Evolutionary conservation across 2,113 vertebrate genomes (phyloP).

Genomic region (Emydura subglobosa): DNA sequence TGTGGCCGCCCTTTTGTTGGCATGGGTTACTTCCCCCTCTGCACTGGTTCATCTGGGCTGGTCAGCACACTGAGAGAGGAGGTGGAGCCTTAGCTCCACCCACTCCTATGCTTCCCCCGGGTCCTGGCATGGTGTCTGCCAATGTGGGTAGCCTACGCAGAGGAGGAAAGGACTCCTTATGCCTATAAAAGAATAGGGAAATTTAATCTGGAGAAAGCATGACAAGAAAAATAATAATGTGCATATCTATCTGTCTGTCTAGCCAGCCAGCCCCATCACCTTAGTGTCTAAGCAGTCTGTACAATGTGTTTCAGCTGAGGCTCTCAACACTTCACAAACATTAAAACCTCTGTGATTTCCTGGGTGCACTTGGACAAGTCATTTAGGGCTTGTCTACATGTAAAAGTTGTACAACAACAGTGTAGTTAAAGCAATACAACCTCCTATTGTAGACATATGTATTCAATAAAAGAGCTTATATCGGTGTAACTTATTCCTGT

Average conservation of each 20-base stretch:
- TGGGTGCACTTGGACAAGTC: neutral
- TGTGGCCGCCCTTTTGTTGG: neutral
- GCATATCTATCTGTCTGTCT: neutral
- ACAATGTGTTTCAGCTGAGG: neutral
- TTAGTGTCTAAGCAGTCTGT: neutral
- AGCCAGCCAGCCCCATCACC: neutral
- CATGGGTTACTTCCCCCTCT: neutral
- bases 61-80: rapidly evolving
- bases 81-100: neutral
- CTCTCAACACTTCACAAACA: neutral
- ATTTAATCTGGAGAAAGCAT: neutral
- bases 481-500: neutral
- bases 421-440: neutral
- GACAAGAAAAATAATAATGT: neutral
- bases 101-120: neutral
- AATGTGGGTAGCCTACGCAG: rapidly evolving
- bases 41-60: rapidly evolving
- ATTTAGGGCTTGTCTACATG: neutral
- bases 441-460: rapidly evolving
- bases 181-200: neutral
- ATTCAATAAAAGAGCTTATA: neutral
- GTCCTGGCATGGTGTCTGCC: neutral
- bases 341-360: neutral
- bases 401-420: neutral
- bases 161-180: neutral